A percentile compares a stretch with the other conserved stretches of the same genome.
phyloP scores from a whole-genome alignment of 2,797 vertebrate species.

The Tympanoctomys barrerae region DNA sequence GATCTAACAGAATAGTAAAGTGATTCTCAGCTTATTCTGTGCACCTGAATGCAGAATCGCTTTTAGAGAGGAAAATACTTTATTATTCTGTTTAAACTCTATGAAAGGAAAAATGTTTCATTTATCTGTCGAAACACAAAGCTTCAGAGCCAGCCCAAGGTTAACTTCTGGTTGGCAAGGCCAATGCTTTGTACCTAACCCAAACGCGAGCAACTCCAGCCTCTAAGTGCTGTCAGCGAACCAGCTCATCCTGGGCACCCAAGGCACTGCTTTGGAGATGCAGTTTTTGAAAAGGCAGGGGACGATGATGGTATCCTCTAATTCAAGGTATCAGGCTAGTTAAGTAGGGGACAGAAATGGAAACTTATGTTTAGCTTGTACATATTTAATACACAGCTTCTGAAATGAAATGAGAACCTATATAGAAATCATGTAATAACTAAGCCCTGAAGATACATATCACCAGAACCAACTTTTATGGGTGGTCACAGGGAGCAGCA shows the following conservation, averaged over 20 bases:
- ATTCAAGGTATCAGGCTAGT: conserved; percentile 48
- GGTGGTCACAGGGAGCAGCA: neutral
- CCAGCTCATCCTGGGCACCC: neutral
- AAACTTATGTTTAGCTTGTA: conserved; percentile 14
- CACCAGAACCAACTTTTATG: neutral
- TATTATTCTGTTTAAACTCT: conserved; percentile 90
- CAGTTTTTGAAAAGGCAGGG: conserved; percentile 67
- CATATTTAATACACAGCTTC: conserved; percentile 42
- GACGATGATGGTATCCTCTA: conserved; percentile 31
- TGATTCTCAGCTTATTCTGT: conserved; percentile 77
- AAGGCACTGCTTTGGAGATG: conserved; percentile 63
- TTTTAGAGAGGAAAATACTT: conserved; percentile 87
- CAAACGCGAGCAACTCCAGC: conserved; percentile 71
- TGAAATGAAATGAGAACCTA: neutral
- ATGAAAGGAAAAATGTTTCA: conserved; percentile 88
- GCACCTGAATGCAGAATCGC: conserved; percentile 80
- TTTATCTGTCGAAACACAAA: conserved; percentile 89
- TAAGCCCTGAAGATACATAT: neutral
- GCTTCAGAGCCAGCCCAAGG: conserved; percentile 86
- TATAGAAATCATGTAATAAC: conserved; percentile 34
- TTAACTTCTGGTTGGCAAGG: conserved; percentile 88
- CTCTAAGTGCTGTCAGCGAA: conserved; percentile 74
- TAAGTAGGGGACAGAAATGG: conserved; percentile 37
- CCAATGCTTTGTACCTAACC: conserved; percentile 84
- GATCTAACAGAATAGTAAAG: conserved; percentile 89